A percentile compares a stretch with the other conserved stretches of the same genome.
Conservation (phyloP, 2,797 vertebrate genomes). For the Scyliorhinus canicula region DNA sequence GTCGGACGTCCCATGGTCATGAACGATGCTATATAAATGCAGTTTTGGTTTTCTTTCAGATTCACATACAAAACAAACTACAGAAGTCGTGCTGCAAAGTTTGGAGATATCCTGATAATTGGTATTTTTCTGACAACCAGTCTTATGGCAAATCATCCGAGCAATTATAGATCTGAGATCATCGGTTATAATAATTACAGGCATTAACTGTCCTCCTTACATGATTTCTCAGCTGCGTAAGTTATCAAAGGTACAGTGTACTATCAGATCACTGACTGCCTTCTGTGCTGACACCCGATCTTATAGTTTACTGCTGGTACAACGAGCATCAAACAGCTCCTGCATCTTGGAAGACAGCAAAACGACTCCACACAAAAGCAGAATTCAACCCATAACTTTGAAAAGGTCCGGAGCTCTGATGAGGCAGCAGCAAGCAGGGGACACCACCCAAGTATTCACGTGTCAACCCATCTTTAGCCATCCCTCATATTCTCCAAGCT, state of each 20-base stretch:
- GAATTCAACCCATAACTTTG: not conserved
- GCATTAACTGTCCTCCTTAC: not conserved
- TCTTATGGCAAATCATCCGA: not conserved
- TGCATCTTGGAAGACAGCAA: not conserved
- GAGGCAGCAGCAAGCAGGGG: not conserved
- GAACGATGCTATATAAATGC: not conserved
- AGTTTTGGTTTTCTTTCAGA: too few relatives aligned
- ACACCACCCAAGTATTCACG: not conserved
- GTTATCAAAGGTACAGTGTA: constrained; percentile 4
- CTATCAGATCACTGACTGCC: not conserved
- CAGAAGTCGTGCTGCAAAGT: not conserved
- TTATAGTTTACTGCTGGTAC: not conserved
- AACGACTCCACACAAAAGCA: not conserved
- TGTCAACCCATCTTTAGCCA: too few relatives aligned
- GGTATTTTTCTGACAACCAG: constrained; percentile 22
- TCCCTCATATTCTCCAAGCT: too few relatives aligned
- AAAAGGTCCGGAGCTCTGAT: not conserved
- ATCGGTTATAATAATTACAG: constrained; percentile 30
- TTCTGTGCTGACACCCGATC: not conserved
- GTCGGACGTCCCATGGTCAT: not conserved
- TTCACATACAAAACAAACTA: not conserved
- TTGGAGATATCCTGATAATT: not conserved
- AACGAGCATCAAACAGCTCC: not conserved
- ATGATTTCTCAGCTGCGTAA: not conserved
- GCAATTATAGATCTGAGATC: constrained; percentile 28